These are phyloP conservation scores for Tadarida brasiliensis DNA, from an alignment of 2,797 vertebrate species.

Conservation along the genomic window DNA sequence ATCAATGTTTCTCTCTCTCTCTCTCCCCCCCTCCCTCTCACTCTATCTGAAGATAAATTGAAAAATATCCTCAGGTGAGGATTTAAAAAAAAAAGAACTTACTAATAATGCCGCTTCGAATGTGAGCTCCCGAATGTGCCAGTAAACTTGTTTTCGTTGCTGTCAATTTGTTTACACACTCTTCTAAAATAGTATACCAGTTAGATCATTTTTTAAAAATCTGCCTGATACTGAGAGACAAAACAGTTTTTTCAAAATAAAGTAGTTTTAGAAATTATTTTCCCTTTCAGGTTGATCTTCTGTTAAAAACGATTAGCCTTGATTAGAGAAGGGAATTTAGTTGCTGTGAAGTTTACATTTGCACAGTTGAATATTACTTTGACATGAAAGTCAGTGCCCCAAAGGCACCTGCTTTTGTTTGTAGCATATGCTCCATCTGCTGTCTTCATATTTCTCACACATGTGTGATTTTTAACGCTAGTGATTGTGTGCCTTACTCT, in stretches of 20 bases:
- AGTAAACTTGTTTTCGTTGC: neutral
- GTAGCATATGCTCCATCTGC: neutral
- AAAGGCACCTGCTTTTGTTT: neutral
- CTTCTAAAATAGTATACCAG: slow-evolving; percentile 6
- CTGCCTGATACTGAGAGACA: neutral
- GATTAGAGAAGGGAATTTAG: slow-evolving; percentile 39
- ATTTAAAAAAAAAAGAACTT: neutral
- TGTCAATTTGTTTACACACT: neutral
- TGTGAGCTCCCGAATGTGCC: neutral
- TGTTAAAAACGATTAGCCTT: slow-evolving; percentile 39
- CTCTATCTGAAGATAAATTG: too few species aligned
- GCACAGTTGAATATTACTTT: neutral
- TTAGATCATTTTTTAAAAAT: slow-evolving; percentile 6
- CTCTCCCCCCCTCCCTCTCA: too few species aligned
- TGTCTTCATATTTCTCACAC: slow-evolving; percentile 65
- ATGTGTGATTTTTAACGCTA: neutral
- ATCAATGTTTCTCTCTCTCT: too few species aligned
- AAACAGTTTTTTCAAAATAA: neutral
- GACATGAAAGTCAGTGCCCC: neutral
- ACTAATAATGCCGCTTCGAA: neutral
- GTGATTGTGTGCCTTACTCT: slow-evolving; percentile 57
- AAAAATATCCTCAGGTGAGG: too few species aligned
- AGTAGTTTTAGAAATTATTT: neutral
- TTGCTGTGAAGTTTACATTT: neutral
- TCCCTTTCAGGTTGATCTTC: neutral